A percentile compares a stretch with the other conserved stretches of the same genome.
Evolutionary conservation across 2,888 invertebrate genomes (phyloP).

Genomic region (Hirtodrosophila histrioides): DNA sequence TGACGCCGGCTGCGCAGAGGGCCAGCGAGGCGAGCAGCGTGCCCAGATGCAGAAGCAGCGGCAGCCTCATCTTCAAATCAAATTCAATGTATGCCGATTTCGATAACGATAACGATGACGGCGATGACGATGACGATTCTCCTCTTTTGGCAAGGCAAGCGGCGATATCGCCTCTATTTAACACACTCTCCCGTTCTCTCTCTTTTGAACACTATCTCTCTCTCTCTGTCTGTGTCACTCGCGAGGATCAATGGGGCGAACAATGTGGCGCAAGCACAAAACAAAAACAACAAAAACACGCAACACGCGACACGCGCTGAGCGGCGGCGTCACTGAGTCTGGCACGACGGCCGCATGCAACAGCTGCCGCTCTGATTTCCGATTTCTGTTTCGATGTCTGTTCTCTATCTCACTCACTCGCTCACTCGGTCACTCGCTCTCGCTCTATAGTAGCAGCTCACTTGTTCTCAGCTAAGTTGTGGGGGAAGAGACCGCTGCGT

Average conservation of each 20-base stretch:
- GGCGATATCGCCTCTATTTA: neutral
- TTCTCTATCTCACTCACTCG: conserved; percentile 17
- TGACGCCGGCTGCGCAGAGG: conserved; percentile 28
- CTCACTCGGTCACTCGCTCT: conserved; percentile 25
- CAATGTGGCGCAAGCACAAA: conserved; percentile 30
- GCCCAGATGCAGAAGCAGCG: conserved; percentile 22
- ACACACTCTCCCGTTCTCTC: neutral
- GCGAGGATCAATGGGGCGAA: conserved; percentile 53
- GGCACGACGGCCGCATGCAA: conserved; percentile 75
- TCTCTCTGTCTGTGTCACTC: conserved; percentile 36
- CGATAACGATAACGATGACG: neutral
- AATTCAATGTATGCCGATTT: conserved; percentile 9
- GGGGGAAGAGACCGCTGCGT: conserved; percentile 37
- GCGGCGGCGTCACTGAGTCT: conserved; percentile 67
- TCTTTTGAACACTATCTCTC: neutral
- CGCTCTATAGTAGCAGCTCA: conserved; percentile 8
- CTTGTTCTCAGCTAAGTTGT: conserved; percentile 7
- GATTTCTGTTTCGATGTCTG: conserved; percentile 11
- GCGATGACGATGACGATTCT: too few relatives aligned
- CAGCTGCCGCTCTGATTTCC: conserved; percentile 70
- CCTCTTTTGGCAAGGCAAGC: too few relatives aligned
- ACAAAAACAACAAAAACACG: conserved; percentile 60
- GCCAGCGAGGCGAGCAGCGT: conserved; percentile 20
- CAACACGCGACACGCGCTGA: conserved; percentile 45
- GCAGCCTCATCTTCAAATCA: conserved; percentile 41